Evolutionary conservation across 2,113 vertebrate species (phyloP), one percentile per base, ranked within the genome.

Genomic region (Lontra canadensis): DNA sequence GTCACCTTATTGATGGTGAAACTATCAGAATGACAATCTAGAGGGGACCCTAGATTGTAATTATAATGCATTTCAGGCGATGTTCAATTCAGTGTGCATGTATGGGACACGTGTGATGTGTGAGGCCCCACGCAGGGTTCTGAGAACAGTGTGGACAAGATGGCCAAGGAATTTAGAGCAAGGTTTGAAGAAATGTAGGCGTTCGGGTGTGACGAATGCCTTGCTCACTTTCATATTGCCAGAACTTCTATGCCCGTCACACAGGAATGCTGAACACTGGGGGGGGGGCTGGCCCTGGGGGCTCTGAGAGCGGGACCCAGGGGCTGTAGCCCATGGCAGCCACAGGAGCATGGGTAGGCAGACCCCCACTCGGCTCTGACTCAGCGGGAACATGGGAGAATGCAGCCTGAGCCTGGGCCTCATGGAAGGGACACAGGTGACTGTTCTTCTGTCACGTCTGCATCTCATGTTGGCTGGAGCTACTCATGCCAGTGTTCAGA

Each of bases 311-410:
- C 3, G 3, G 88, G n/a, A 11, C 26, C n/a, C 57, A 0, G 0
- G 0, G 25, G 11, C 20, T 11, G 21, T 31, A 13, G 26, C 44
- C 2, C 9, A 1, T 0, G 0, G 63, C 11, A 21, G 44, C 9
- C 1, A 9, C 0, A 6, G 69, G 44, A 0, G 0, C 8, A 1
- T 0, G 1, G 25, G 59, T 3, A 3, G 13, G 5, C 67, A 3
- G 29, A 2, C 42, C 21, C 8, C 18, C 0, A 0, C 42, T 69
- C 3, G 4, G n/a, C 12, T 31, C 88, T 34, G 25, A 7, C 0
- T 47, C 44, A 1, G 1, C 1, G 20, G 34, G 39, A 31, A 26
- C 0, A 3, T 0, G 21, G 23, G 13, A 44, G 44, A 5, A 20
- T 0, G 3, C 0, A 11, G 20, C 47, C 26, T 1, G 61, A 47